Evolutionary conservation across 2,888 invertebrate species (phyloP), one percentile per base, ranked within the genome.

Genomic region (Sarcophaga variegata): DNA sequence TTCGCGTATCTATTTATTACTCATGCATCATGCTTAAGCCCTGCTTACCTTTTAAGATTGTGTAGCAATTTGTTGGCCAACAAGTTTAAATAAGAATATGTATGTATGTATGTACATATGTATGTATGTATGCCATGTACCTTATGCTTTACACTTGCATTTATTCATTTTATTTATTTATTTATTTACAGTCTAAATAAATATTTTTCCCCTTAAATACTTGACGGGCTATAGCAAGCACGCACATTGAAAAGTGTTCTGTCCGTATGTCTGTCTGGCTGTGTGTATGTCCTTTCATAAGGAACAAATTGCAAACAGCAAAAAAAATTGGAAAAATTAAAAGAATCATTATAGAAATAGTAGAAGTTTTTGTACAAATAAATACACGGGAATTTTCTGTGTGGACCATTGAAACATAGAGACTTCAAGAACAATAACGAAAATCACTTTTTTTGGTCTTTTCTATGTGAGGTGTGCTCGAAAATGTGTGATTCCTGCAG

Each of bases 11-110:
- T 87, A 82, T 86, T 88, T 85, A 78, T 88, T 87, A 81, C 81
- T 81, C 78, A 78, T 78, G 86, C 74, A 70, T 59, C 60, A 37
- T 37, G 37, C 37, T 37, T 37, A 79, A 79, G 17, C 54, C 17
- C 54, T 54, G 54, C 54, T 54, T 54, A 54, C 54, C 17, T 54
- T 54, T 14, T 4, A 87, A 79, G 81, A 37, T 37, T 37, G 86
- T 84, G 82, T 80, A 91, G 90, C 91, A 91, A 91, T 91, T 91
- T 91, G 92, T 91, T 91, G 92, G 90, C 90, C 90, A 92, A 92
- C 92, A 91, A 91, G 90, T 90, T 91, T 84, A 76, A 83, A 75
- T 81, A 74, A 54, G 17, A 54, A 14, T 37, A 10, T 37, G 54
- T 17, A 49, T 14, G 14, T 14, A 14, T 8, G 11, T 49, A 14